Evolutionary conservation across 2,113 vertebrate genomes (phyloP), one percentile per base, ranked within the genome.

Genomic region (Trochalopteron elliotii): DNA sequence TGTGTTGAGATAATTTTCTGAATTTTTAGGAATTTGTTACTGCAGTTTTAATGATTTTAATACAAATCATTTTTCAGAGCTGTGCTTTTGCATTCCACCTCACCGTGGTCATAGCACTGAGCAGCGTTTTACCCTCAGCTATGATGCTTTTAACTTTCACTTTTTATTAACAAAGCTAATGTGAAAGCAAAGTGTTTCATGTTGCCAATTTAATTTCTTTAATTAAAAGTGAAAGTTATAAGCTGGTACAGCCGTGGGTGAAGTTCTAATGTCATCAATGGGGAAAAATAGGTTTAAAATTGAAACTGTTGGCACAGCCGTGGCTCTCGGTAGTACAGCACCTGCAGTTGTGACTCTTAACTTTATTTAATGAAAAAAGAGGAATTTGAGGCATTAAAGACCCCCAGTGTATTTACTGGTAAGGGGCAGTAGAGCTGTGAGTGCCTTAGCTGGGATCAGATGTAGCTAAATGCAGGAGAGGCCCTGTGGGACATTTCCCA

Each of bases 141-240:
- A 79, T 59, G 56, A 88, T 92, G 85, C 97, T 97, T 97, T 97
- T 93, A 97, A 96, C 92, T 97, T 96, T 56, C 87, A 95, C 94
- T 96, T 98, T 97, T 98, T 97, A 97, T 98, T 98, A 97, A 96
- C 97, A 97, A 97, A 97, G 85, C 82, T 98, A 95, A 97, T 90
- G 95, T 94, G 94, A 94, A 97, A 96, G 97, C 82, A 95, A 97
- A 95, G 96, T 97, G 97, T 98, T 97, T 97, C 97, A 97, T 97
- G 96, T 98, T 97, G 96, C 97, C 94, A 95, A 93, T 97, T 98
- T 98, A 97, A 97, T 97, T 98, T 97, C 93, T 98, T 98, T 98
- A 98, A 98, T 98, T 98, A 98, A 98, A 98, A 98, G 97, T 96
- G 97, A 97, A 97, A 97, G 96, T 97, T 97, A 96, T 95, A 97